Base-by-base conservation (phyloP, 2,113 vertebrate genomes). In the Sebastes schlegelii region DNA sequence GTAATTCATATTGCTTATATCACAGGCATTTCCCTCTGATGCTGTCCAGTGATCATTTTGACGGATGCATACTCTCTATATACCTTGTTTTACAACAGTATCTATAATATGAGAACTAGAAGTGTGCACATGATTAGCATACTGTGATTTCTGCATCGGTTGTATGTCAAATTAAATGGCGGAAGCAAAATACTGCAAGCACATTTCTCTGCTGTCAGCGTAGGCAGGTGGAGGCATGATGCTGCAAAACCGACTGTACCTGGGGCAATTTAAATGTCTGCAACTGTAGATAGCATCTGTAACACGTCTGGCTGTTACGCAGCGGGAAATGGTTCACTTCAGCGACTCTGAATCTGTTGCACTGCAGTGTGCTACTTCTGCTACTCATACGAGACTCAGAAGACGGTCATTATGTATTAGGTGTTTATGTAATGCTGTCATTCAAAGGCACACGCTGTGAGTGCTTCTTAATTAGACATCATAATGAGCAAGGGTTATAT, bases 261-360 rank as follows among this genome's bases (percentile, higher is more conserved):
- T 48, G n/a, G 51, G 79, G 79, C 88, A 43, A 76, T 88, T 83
- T 83, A 81, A 90, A 93, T 65, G 80, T 84, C 81, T 89, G 82
- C 77, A 42, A 49, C 52, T 34, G 73, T 4, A 67, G 88, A 91
- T 88, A 87, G 42, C 74, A 88, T 88, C 84, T 84, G 51, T 26
- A 74, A 43, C 80, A 80, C 5, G n/a, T 74, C 60, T 46, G 21
- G 45, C 65, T 76, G 64, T 58, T 40, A 48, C 49, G 54, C 82
- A 34, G 60, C 1, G 54, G 64, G 40, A 82, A 84, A 82, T 34
- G 55, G n/a, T 71, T 87, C 60, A 43, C 65, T 73, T 78, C 67
- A 26, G 16, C 10, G 4, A 43, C 58, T 63, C 8, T 61, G 55
- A 63, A 52, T 80, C 60, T 48, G 42, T 57, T 63, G 52, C 52